Base-by-base conservation (phyloP, 2,888 invertebrate species). In the Candidula unifasciata region DNA sequence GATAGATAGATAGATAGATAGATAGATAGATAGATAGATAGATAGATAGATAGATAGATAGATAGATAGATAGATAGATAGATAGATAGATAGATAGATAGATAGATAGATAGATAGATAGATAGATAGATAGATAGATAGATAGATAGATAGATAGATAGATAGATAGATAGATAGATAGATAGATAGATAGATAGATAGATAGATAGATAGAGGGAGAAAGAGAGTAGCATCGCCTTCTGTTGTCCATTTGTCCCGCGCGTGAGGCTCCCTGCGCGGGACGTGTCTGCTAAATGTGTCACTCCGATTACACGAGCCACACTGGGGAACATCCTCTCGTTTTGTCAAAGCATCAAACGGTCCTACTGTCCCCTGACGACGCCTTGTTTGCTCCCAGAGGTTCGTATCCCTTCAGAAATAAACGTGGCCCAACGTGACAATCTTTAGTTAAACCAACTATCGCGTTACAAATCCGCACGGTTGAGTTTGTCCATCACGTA, bases 361-460 rank as follows among this genome's bases (percentile, higher is more conserved):
- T 54, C 30, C 27, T 33, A 54, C 21, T 54, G 74, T 24, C 27
- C 54, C n/a, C 74, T 74, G 54, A 30, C 3, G 54, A n/a, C 30
- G 54, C 54, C 27, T 2, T 74, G 74, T 54, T 54, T 74, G 27
- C 54, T 54, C 27, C 18, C n/a, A 54, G 74, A 74, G 74, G 74
- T 18, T 30, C 27, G 54, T 54, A 74, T 54, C 74, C 52, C 54
- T 54, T 27, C 30, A 16, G 16, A 30, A 2, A 54, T 74, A 74
- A 54, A 54, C 74, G 52, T 8, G 30, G 54, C 8, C 54, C 74
- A 27, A 16, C 54, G 52, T 27, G 16, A 74, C 54, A 74, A 54
- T 74, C 74, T 74, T 54, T 30, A 74, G 54, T 54, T 74, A 74
- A 74, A 74, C 21, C 54, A 54, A 74, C 74, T 74, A 52, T 74